A percentile compares a stretch with the other conserved stretches of the same genome.
These are phyloP conservation scores for Hystrix cristata DNA, from an alignment of 2,113 vertebrate species.

Conservation along the genomic window DNA sequence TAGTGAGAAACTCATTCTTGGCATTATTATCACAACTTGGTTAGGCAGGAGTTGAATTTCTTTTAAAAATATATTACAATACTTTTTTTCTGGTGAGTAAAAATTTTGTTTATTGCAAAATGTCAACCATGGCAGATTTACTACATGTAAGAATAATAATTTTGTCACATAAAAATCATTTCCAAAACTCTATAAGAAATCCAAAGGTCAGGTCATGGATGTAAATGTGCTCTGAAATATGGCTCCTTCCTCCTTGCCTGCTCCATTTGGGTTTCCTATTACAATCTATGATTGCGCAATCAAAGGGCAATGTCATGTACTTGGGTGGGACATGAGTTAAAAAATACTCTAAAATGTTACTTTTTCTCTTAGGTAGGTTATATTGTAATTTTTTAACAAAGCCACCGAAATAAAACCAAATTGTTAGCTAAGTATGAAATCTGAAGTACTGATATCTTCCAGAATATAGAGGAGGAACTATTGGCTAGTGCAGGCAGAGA, in stretches of 20 bases:
- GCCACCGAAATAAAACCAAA: background rate
- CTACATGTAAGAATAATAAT: constrained; percentile 35
- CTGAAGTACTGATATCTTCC: background rate
- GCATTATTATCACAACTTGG: background rate
- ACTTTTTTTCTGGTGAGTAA: constrained; percentile 55
- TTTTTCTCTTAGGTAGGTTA: background rate
- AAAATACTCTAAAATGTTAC: background rate
- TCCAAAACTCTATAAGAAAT: constrained; percentile 42
- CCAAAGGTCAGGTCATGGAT: constrained; percentile 64
- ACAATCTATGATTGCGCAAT: background rate
- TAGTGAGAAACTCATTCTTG: background rate
- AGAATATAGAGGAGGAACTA: background rate
- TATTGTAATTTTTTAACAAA: background rate
- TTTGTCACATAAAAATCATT: constrained; percentile 55
- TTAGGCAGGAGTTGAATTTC: background rate
- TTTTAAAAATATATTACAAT: constrained; percentile 26
- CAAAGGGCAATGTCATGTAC: background rate
- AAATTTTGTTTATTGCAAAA: constrained; percentile 57
- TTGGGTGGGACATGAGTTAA: background rate
- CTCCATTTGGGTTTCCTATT: background rate
- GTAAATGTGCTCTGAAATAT: constrained; percentile 45
- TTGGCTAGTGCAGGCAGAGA: background rate
- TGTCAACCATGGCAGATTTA: constrained; percentile 38
- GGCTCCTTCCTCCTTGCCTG: background rate
- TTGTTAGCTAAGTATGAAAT: constrained; percentile 8